Evolutionary conservation across 2,888 invertebrate species (phyloP), one percentile per base, ranked within the genome.

Genomic region (Archips xylosteana): DNA sequence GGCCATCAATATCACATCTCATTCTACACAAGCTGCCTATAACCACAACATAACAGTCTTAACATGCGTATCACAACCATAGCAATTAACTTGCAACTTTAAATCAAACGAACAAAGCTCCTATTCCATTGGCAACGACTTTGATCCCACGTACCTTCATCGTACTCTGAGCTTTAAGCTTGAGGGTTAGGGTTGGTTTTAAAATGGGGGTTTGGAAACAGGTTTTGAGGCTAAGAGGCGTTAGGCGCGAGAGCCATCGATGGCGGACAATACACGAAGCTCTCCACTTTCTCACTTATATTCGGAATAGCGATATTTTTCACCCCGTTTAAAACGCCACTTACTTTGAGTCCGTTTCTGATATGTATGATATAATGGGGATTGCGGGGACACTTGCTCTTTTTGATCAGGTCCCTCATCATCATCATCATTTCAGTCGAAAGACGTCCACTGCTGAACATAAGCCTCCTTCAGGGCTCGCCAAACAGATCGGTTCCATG

Each of bases 191-290:
- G 57, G 39, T 59, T 64, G 57, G 5, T 8, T 32, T 73, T 59
- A 13, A 6, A 23, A 8, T 59, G 47, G 10, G 36, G 36, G 15
- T 12, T 75, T 61, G 77, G 77, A 82, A 82, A 78, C 80, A 75
- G 84, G 82, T 83, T 84, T 84, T 75, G 78, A 82, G 82, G 82
- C 76, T 81, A 83, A 82, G 84, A 81, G 82, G 84, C 81, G 80
- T 81, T 78, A 79, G 73, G 57, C 71, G 66, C 75, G 79, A 69
- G 81, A 80, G 82, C 45, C 32, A 70, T 76, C 75, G 75, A 75
- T 75, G 59, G 65, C 64, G 70, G 75, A 72, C 75, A 69, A 72
- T 75, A 71, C 72, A 69, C 60, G 59, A 42, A 49, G 59, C 59
- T 51, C 71, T 64, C 54, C 15, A 59, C 59, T 72, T 69, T 65